These are phyloP conservation scores for Drosophila aff. DNA, from an alignment of 1,140 invertebrate species.

Conservation along the genomic window DNA sequence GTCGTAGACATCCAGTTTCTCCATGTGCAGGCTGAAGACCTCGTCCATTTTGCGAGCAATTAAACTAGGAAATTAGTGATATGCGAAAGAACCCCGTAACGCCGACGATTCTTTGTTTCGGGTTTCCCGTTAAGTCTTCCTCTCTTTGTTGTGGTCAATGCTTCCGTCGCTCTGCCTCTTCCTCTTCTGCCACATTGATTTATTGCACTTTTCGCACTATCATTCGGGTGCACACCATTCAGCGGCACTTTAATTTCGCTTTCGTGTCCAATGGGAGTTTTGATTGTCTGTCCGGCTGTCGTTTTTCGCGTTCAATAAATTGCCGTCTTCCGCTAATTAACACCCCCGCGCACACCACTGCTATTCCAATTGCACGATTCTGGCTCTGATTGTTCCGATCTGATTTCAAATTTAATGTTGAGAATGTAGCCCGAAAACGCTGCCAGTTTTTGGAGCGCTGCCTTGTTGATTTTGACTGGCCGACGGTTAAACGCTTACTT, in stretches of 20 bases:
- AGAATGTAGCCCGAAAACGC: conserved; percentile 15
- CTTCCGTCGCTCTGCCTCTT: conserved; percentile 33
- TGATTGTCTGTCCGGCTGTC: conserved; percentile 6
- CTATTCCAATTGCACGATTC: conserved; percentile 16
- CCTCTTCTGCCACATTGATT: conserved; percentile 63
- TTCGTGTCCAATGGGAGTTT: conserved; percentile 35
- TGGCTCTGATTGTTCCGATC: conserved; percentile 16
- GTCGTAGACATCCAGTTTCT: conserved; percentile 75
- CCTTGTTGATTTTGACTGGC: conserved; percentile 31
- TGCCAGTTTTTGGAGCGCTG: conserved; percentile 25
- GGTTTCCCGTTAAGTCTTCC: conserved; percentile 53
- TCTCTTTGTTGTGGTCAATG: conserved; percentile 57
- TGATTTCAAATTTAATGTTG: conserved; percentile 30
- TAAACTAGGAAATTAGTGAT: conserved; percentile 42
- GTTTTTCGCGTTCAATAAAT: conserved; percentile 49
- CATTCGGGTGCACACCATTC: conserved; percentile 17
- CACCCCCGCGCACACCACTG: conserved; percentile 25
- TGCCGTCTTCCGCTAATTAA: conserved; percentile 54
- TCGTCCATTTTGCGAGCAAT: conserved; percentile 71
- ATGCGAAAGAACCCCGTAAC: conserved; percentile 29
- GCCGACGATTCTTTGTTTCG: not conserved
- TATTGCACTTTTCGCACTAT: conserved; percentile 64
- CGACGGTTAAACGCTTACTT: conserved; percentile 55
- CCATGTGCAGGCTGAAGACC: conserved; percentile 76
- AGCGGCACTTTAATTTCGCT: conserved; percentile 32